Base-by-base conservation (phyloP, 92 coral and sea anemone genomes). In the Nematostella vectensis region DNA sequence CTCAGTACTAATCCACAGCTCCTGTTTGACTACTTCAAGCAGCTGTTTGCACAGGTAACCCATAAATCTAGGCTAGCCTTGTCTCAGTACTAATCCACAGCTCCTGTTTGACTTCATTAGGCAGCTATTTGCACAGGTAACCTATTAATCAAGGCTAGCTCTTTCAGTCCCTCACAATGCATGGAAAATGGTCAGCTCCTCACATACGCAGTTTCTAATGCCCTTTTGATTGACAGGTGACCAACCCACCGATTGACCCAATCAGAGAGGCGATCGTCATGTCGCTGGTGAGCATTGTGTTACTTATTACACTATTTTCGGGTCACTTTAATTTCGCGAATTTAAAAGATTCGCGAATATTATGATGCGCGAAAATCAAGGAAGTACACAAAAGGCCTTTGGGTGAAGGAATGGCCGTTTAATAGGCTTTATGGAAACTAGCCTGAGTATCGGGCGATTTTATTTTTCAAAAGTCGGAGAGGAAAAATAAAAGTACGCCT, bases 201-300 rank as follows among this genome's bases (percentile, higher is more conserved):
- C n/a, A n/a, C n/a, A n/a, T n/a, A n/a, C n/a, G n/a, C n/a, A n/a
- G n/a, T n/a, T n/a, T n/a, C n/a, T n/a, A n/a, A n/a, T n/a, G n/a
- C n/a, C n/a, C n/a, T n/a, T n/a, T n/a, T n/a, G n/a, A n/a, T n/a
- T 56, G 25, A 1, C 30, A 84, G 94, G 96, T 89, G 45, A 89
- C 96, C 25, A 89, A 89, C 60, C 96, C 96, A 27, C 96, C 96
- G 13, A 85, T 89, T 38, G 96, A 89, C 55, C 96, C 96, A 36
- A 85, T 89, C 25, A 72, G 96, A 22, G 96, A 89, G 51, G 78
- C 66, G 37, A 80, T 84, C 67, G 96, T 89, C 53, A 89, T 89
- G 88, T 89, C 96, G 11, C 47, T 89, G 89, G 96, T 88, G 57
- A 57, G 72, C 17, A n/a, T 25, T 37, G 8, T 31, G 18, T 25